phyloP scores from a whole-genome alignment of 2,797 vertebrate species.

The Melanotaenia boesemani region DNA sequence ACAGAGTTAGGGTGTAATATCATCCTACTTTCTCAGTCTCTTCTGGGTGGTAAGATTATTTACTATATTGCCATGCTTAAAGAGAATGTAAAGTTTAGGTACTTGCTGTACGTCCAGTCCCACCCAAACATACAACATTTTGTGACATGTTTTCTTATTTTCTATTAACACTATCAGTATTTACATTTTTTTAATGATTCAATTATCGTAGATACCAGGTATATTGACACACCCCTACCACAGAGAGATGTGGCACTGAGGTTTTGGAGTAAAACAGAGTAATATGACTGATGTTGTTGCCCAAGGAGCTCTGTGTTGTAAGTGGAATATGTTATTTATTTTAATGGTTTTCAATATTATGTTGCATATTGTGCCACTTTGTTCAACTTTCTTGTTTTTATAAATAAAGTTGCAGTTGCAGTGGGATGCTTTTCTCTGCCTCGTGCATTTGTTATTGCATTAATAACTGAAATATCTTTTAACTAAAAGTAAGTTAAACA shows the following conservation, averaged over 20 bases:
- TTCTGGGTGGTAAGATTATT: background rate
- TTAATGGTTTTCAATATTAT: too few species aligned
- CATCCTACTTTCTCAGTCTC: background rate
- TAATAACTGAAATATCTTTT: background rate
- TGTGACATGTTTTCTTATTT: too few species aligned
- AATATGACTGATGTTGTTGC: too few species aligned
- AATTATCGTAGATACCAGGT: too few species aligned
- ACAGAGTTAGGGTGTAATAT: background rate
- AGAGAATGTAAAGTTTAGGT: background rate
- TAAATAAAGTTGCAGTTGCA: too few species aligned
- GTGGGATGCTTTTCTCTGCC: background rate
- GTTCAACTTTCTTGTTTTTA: too few species aligned
- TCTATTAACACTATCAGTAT: too few species aligned
- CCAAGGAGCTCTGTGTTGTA: background rate
- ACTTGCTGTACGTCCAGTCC: background rate
- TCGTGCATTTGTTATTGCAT: background rate
- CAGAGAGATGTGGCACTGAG: too few species aligned
- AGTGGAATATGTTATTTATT: background rate
- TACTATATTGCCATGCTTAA: background rate
- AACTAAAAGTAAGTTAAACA: slow-evolving; percentile 3
- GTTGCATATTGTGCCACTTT: too few species aligned
- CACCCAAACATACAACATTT: background rate
- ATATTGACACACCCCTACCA: too few species aligned
- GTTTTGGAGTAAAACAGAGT: too few species aligned
- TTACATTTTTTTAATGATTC: too few species aligned